These are phyloP conservation scores for Phoxinus phoxinus DNA, from an alignment of 2,113 vertebrate species.

Conservation along the genomic window DNA sequence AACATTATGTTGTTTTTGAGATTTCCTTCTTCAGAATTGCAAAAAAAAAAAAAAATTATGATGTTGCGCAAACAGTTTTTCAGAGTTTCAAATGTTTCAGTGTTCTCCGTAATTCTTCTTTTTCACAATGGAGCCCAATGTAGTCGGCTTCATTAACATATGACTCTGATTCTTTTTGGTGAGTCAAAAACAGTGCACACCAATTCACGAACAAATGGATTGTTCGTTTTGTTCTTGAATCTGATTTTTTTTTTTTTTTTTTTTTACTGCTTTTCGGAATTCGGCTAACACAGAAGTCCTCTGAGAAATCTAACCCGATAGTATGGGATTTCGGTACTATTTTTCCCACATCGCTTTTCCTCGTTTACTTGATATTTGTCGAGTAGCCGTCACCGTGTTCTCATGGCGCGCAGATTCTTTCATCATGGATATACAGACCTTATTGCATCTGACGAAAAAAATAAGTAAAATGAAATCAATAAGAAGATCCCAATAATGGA, in stretches of 20 bases:
- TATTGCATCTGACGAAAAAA: no score
- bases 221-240: no score
- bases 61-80: no score
- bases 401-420: not conserved
- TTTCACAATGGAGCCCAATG: not conserved
- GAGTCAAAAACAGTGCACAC: not conserved
- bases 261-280: not conserved
- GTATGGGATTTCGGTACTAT: not conserved
- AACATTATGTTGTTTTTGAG: no score
- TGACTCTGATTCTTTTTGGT: not conserved
- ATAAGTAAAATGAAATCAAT: no score
- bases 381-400: not conserved
- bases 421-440: not conserved
- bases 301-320: not conserved
- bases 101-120: no score
- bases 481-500: not conserved
- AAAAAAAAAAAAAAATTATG: no score
- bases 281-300: not conserved
- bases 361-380: not conserved
- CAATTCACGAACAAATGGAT: not conserved
- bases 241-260: no score
- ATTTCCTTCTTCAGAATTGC: no score
- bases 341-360: not conserved
- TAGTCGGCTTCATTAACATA: not conserved
- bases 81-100: no score